Evolutionary conservation across 2,113 vertebrate genomes (phyloP).

Genomic region (Catagonus wagneri): DNA sequence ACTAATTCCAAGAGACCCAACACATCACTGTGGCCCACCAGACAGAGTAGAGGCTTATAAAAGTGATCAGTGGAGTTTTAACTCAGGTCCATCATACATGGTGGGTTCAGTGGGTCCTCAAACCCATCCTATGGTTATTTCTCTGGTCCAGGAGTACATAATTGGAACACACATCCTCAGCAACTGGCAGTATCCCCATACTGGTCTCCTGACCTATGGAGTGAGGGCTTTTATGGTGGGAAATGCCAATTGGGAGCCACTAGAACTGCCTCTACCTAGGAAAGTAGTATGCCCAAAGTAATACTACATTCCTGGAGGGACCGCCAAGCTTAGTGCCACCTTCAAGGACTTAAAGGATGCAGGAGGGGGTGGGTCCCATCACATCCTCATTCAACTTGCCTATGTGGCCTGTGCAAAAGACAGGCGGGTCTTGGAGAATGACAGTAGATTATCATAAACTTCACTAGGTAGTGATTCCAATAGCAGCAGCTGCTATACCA

Average conservation of each 20-base stretch:
- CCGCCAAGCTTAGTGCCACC: neutral
- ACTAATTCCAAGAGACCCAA: conserved; percentile 12
- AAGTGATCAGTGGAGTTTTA: neutral
- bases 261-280: neutral
- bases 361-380: neutral
- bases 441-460: neutral
- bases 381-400: neutral
- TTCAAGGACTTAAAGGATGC: neutral
- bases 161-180: neutral
- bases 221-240: neutral
- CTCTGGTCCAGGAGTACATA: neutral
- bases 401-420: neutral
- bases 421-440: conserved; percentile 10
- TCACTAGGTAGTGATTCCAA: neutral
- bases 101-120: neutral
- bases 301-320: neutral
- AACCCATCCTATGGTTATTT: neutral
- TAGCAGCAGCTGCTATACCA: neutral
- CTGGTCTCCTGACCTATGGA: neutral
- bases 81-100: neutral
- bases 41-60: neutral
- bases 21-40: neutral
- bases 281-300: neutral
- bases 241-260: neutral
- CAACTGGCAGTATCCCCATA: neutral